Percentiles rank a stretch among this genome's conserved stretches.
These are phyloP conservation scores for Muraenolepis orangiensis DNA, from an alignment of 2,797 vertebrate species.

Conservation along the genomic window DNA sequence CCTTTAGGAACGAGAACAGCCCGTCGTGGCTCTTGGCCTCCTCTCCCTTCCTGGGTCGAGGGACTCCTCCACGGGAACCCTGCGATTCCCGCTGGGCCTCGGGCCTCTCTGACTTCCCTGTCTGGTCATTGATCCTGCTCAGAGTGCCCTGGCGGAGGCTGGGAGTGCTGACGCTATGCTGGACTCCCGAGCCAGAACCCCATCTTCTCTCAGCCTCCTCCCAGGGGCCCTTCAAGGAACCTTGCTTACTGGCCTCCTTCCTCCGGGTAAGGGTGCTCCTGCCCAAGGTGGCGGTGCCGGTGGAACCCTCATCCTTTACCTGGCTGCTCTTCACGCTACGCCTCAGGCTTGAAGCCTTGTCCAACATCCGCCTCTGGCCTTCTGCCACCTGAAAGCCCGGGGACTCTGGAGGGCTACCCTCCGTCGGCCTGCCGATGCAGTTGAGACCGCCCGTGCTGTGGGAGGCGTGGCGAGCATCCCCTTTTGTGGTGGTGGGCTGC, in stretches of 20 bases:
- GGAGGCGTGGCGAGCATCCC: conserved; percentile 17
- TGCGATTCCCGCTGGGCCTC: conserved; percentile 30
- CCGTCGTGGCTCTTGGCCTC: conserved; percentile 65
- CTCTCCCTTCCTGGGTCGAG: conserved; percentile 54
- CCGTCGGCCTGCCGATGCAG: conserved; percentile 33
- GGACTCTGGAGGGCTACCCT: conserved; percentile 27
- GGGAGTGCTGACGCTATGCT: conserved; percentile 48
- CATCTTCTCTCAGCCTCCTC: conserved; percentile 38
- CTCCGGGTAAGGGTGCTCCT: conserved; percentile 68
- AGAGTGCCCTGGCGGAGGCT: conserved; percentile 54
- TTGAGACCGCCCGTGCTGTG: conserved; percentile 51
- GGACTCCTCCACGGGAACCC: conserved; percentile 36
- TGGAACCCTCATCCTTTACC: conserved; percentile 39
- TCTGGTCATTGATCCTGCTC: conserved; percentile 39
- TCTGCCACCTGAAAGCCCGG: conserved; percentile 39
- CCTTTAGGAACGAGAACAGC: conserved; percentile 75
- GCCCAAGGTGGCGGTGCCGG: conserved; percentile 35
- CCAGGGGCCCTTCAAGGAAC: conserved; percentile 49
- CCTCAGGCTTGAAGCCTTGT: conserved; percentile 52
- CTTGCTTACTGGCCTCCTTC: conserved; percentile 63
- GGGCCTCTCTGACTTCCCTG: conserved; percentile 24
- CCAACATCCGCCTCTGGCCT: conserved; percentile 55
- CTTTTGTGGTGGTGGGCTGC: conserved; percentile 46
- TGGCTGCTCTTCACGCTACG: conserved; percentile 52
- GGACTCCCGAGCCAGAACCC: conserved; percentile 49